These are phyloP conservation scores for Anagyrus pseudococci DNA, from an alignment of 2,888 invertebrate species.

Conservation along the genomic window DNA sequence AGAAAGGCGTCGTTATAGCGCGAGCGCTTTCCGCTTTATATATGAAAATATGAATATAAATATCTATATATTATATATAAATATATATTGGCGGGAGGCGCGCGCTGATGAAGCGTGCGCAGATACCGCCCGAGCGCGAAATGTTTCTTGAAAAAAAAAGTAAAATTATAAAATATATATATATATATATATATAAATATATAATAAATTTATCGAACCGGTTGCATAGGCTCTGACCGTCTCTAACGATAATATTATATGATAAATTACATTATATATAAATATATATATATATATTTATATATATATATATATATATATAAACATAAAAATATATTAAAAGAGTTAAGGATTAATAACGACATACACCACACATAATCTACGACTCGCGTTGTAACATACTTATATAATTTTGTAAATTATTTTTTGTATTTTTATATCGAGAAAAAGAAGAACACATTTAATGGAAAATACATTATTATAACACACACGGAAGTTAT, in stretches of 20 bases:
- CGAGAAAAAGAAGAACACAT: conserved; percentile 46
- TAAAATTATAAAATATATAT: conserved; percentile 9
- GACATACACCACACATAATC: conserved; percentile 39
- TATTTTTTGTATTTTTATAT: conserved; percentile 59
- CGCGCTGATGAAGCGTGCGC: conserved; percentile 13
- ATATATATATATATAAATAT: not conserved
- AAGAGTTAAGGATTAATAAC: conserved; percentile 32
- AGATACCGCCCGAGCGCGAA: conserved; percentile 33
- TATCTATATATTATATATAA: conserved; percentile 19
- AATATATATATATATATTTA: no score
- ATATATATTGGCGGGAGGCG: conserved; percentile 32
- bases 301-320: no score
- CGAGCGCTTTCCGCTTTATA: conserved; percentile 35
- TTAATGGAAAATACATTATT: conserved; percentile 35
- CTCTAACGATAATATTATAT: conserved; percentile 36
- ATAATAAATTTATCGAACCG: conserved; percentile 31
- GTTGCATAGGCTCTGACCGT: conserved; percentile 34
- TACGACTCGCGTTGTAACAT: conserved; percentile 53
- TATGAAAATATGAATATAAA: conserved; percentile 27
- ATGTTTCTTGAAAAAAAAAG: conserved; percentile 37
- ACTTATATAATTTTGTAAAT: conserved; percentile 58
- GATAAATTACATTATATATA: conserved; percentile 36
- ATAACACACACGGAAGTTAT: conserved; percentile 35
- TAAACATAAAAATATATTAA: conserved; percentile 36
- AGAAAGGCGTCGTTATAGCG: conserved; percentile 16